phyloP scores from a whole-genome alignment of 2,797 vertebrate genomes.

The Protosalanx chinensis region DNA sequence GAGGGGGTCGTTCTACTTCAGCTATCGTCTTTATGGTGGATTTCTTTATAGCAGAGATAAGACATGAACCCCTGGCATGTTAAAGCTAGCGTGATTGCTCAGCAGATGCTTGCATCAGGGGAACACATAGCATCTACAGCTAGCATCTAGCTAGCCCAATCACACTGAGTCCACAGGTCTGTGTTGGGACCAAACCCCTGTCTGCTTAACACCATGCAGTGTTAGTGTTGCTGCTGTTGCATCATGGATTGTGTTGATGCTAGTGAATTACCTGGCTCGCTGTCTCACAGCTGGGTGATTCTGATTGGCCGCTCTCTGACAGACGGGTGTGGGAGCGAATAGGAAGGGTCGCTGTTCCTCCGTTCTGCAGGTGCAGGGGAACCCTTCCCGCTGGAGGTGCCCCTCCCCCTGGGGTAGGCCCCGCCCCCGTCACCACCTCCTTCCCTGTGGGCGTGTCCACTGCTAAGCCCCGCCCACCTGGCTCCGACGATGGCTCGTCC shows the following conservation, averaged over 20 bases:
- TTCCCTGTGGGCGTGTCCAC: constrained; percentile 57
- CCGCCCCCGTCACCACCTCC: constrained; percentile 2
- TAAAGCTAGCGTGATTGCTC: too few species aligned
- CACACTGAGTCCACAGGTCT: background rate
- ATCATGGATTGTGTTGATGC: background rate
- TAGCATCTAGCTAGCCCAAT: background rate
- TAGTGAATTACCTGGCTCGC: constrained; percentile 75
- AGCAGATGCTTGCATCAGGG: background rate
- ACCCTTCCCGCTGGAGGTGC: constrained; percentile 24
- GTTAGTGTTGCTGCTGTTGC: background rate
- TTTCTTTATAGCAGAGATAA: background rate
- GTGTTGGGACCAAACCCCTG: background rate
- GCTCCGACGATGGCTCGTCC: constrained; percentile 44
- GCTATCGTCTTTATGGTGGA: background rate
- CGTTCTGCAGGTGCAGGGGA: constrained; percentile 37
- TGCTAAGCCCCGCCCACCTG: constrained; percentile 1
- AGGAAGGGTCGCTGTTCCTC: constrained; percentile 55
- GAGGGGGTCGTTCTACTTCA: background rate
- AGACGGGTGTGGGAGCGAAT: constrained; percentile 62
- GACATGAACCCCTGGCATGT: background rate
- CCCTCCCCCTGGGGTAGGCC: constrained; percentile 1
- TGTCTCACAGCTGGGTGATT: constrained; percentile 71
- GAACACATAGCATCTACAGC: background rate
- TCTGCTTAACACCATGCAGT: background rate
- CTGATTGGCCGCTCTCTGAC: constrained; percentile 67